Evolutionary conservation across 2,888 invertebrate species (phyloP).

Genomic region (Phortica magna): DNA sequence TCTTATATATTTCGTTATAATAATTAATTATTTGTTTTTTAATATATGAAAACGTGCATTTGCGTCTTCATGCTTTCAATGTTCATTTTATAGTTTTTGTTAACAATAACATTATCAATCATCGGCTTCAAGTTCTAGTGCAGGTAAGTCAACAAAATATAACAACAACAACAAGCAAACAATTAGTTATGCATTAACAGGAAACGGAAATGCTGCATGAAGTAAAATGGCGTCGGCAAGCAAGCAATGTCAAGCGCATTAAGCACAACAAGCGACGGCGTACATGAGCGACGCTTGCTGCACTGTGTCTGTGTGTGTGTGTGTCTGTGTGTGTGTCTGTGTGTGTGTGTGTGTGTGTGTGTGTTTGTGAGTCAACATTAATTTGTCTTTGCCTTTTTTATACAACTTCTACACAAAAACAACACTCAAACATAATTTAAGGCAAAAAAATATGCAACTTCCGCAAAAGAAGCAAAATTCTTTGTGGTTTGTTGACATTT

Average conservation of each 20-base stretch:
- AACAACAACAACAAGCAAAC: constrained; percentile 1
- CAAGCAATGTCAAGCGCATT: background rate
- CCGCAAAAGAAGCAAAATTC: constrained; percentile 3
- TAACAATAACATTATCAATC: too few relatives aligned
- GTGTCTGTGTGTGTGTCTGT: background rate
- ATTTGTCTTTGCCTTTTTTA: background rate
- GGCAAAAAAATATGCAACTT: background rate
- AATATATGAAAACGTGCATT: background rate
- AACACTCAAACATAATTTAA: background rate
- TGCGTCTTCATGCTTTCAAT: too few relatives aligned
- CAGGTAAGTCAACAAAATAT: background rate
- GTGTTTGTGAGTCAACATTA: background rate
- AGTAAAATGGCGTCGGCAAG: constrained; percentile 13
- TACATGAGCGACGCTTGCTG: background rate
- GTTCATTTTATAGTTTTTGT: background rate
- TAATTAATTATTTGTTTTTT: constrained; percentile 16
- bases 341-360: background rate
- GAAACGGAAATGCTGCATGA: constrained; percentile 2
- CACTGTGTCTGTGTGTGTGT: background rate
- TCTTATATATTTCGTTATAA: constrained; percentile 28
- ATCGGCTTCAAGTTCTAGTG: background rate
- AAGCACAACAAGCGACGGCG: background rate
- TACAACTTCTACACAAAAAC: constrained; percentile 1
- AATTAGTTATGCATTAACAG: constrained; percentile 1
- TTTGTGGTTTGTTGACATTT: constrained; percentile 49